Percentiles rank a stretch among this genome's conserved stretches.
Evolutionary conservation across 1,140 invertebrate species (phyloP).

Genomic region (Luehdorfia chinensis): DNA sequence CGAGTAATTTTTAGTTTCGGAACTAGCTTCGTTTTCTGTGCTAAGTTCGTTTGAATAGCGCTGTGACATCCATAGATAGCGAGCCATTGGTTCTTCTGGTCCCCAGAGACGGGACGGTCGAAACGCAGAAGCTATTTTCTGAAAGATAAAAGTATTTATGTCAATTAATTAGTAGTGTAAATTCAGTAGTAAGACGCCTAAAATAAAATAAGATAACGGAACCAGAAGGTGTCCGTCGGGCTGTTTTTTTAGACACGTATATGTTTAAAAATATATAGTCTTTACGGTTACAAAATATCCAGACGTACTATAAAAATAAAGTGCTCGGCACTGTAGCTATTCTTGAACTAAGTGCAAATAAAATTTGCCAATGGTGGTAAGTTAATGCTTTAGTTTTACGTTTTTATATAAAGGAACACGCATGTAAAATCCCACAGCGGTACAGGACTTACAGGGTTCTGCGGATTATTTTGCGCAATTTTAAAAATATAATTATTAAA

Average conservation of each 20-base stretch:
- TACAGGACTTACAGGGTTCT: no score
- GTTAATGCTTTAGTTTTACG: no score
- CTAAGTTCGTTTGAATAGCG: slow-evolving; percentile 45
- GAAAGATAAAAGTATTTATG: slow-evolving; percentile 22
- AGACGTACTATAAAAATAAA: neutral
- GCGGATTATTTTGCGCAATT: no score
- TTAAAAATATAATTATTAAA: no score
- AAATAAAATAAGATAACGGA: no score
- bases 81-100: slow-evolving; percentile 60
- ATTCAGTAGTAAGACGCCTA: neutral
- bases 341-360: no score
- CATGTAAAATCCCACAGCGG: no score
- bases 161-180: neutral
- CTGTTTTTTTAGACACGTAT: no score
- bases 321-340: neutral
- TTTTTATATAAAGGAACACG: no score
- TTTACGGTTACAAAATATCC: no score
- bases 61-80: slow-evolving; percentile 70
- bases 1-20: slow-evolving; percentile 48
- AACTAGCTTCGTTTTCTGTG: slow-evolving; percentile 37
- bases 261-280: neutral
- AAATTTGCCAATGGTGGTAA: no score
- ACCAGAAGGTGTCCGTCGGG: no score
- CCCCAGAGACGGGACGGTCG: slow-evolving; percentile 63
- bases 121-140: slow-evolving; percentile 67